Conservation (phyloP, 30 jellyfish, hydroid and myxozoan genomes). For the Pseudorhiza aurosa region DNA sequence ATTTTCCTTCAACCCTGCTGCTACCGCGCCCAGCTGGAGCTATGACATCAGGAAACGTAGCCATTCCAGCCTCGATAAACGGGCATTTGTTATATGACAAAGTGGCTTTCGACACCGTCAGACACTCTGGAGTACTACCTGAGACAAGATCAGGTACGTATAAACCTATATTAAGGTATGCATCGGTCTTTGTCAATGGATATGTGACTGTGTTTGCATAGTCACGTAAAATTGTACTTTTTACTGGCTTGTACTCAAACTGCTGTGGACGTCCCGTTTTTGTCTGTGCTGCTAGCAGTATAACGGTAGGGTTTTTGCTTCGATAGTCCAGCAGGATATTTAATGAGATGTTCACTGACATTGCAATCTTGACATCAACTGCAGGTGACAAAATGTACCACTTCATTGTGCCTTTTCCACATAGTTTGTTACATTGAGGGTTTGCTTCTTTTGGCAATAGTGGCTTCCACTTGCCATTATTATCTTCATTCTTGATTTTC, state of each 20-base stretch:
- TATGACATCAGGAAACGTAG: conserved; percentile 18
- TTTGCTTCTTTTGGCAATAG: neutral
- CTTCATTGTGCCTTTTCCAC: neutral
- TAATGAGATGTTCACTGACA: neutral
- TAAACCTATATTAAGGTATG: neutral
- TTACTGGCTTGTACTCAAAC: neutral
- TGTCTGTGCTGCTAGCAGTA: neutral
- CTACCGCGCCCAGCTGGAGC: conserved; percentile 1
- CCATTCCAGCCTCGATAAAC: neutral
- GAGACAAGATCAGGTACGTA: conserved; percentile 1
- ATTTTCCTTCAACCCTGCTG: neutral
- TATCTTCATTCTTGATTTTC: neutral
- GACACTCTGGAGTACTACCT: conserved; percentile 1
- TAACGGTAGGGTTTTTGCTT: neutral
- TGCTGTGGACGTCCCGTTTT: neutral
- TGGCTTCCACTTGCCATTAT: neutral
- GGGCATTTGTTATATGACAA: conserved; percentile 8
- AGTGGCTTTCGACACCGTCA: conserved; percentile 8
- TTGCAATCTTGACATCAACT: neutral
- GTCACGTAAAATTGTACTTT: neutral
- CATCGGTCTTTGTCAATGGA: neutral
- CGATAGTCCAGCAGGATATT: neutral
- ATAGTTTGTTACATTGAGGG: neutral
- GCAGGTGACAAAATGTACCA: neutral
- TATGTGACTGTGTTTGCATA: neutral